Conservation (phyloP, 2,113 vertebrate species). For the Aegithalos caudatus region DNA sequence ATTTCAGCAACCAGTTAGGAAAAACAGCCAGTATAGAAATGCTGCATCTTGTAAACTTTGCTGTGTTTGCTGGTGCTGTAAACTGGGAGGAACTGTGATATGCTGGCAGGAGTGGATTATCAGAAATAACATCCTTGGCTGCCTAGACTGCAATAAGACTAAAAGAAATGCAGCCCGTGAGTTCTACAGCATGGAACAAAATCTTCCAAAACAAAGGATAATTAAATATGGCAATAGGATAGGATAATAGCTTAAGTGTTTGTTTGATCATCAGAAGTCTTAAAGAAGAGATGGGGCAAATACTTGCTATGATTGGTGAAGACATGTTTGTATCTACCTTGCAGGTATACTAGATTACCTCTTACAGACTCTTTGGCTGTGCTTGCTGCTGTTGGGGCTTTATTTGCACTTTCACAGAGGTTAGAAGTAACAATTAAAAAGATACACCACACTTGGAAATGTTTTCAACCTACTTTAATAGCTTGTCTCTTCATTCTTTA, state of each 20-base stretch:
- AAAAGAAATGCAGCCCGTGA: not conserved
- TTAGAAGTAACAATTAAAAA: not conserved
- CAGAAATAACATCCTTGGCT: not conserved
- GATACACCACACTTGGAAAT: fast-evolving
- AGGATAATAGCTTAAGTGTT: not conserved
- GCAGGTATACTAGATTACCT: not conserved
- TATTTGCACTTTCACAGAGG: not conserved
- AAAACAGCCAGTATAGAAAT: not conserved
- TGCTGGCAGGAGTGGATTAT: not conserved
- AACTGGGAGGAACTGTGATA: not conserved
- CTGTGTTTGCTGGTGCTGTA: not conserved
- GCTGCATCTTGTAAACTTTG: not conserved
- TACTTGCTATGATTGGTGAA: not conserved
- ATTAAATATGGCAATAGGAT: not conserved
- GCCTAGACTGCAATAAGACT: not conserved
- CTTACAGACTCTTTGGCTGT: not conserved
- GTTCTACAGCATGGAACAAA: not conserved
- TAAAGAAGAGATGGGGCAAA: not conserved
- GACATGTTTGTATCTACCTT: not conserved
- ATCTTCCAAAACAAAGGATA: not conserved
- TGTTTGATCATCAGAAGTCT: not conserved
- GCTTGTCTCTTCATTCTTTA: not conserved
- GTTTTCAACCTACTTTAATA: not conserved
- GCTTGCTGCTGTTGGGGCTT: not conserved
- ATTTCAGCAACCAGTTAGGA: not conserved